Evolutionary conservation across 2,797 vertebrate genomes (phyloP).

Genomic region (Myotis findleyi): DNA sequence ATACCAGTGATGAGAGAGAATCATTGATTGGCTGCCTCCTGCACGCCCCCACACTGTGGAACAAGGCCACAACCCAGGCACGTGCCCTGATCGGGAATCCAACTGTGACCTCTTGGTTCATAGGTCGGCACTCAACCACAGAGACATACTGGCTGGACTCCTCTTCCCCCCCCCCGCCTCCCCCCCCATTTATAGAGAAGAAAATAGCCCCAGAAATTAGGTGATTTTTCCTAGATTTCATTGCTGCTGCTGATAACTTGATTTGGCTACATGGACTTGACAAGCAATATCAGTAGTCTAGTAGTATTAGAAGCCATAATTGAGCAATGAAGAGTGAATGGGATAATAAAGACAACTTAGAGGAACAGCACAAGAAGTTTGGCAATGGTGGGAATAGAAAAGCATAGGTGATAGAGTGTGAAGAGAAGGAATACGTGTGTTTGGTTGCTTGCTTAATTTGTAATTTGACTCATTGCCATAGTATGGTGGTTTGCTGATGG

Average conservation of each 20-base stretch:
- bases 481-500: background rate
- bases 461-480: background rate
- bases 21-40: no score
- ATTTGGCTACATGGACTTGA: background rate
- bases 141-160: no score
- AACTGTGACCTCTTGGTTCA: no score
- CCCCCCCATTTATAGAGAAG: background rate
- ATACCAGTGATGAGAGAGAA: no score
- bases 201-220: constrained; percentile 30
- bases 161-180: no score
- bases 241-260: background rate
- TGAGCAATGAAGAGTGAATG: constrained; percentile 10
- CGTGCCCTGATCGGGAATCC: no score
- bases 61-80: no score
- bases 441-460: constrained; percentile 18
- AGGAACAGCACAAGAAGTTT: background rate
- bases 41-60: no score
- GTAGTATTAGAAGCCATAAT: background rate
- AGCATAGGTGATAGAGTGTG: background rate
- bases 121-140: no score
- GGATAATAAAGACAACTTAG: background rate
- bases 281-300: background rate
- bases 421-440: background rate
- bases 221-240: background rate
- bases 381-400: background rate